phyloP scores from a whole-genome alignment of 2,113 vertebrate species.

The Coptodon rendalli region DNA sequence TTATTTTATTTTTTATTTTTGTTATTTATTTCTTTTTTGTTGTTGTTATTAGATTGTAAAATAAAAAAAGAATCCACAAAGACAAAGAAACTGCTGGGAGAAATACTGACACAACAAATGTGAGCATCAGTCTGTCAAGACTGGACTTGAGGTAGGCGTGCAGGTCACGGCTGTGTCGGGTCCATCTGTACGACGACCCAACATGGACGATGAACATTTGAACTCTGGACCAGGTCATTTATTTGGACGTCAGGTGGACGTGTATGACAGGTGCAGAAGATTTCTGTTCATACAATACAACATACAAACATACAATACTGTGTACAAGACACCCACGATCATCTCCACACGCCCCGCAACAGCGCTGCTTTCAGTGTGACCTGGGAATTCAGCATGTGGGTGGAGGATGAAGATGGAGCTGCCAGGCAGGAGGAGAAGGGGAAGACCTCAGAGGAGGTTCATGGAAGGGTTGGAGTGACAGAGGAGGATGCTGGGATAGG shows the following conservation, averaged over 20 bases:
- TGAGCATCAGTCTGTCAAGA: neutral
- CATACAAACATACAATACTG: neutral
- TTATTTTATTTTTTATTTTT: no score
- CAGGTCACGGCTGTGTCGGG: neutral
- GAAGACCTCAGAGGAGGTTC: neutral
- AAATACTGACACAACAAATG: neutral
- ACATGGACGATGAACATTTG: neutral
- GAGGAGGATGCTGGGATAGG: neutral
- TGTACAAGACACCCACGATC: fast-evolving
- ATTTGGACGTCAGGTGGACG: neutral
- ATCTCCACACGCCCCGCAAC: neutral
- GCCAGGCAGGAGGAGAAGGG: neutral
- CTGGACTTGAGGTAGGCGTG: neutral
- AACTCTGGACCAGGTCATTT: neutral
- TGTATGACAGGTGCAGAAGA: neutral
- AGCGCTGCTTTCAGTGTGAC: neutral
- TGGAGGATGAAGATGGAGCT: neutral
- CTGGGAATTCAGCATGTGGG: neutral
- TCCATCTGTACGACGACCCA: neutral
- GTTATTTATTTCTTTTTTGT: no score
- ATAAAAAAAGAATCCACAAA: neutral
- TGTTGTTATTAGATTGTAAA: no score
- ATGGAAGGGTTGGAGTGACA: neutral
- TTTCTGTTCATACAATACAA: neutral
- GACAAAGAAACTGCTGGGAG: neutral